Base-by-base conservation (phyloP, 1,140 invertebrate genomes). In the Drosophila pallidifrons region DNA sequence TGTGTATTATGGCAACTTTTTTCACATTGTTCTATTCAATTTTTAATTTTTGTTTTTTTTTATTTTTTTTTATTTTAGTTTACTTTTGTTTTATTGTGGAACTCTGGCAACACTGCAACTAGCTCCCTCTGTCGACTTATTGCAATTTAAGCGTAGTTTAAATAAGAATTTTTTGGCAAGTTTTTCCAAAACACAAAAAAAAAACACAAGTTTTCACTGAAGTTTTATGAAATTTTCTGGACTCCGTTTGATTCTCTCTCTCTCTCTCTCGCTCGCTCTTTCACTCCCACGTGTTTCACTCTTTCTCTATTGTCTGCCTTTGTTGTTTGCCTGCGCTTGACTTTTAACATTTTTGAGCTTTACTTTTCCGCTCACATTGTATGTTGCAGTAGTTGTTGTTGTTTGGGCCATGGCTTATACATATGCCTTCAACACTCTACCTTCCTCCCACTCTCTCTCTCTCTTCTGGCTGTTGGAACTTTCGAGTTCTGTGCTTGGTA, bases 111-210 rank as follows among this genome's bases (percentile, higher is more conserved):
- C 64, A 25, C 63, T 67, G 30, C 54, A 59, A 63, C 43, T 82
- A 38, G 5, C 45, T 20, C 10, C 16, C 25, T 11, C 51, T 55
- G 61, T 38, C 68, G 67, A 57, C 73, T 79, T 88, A 89, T 83
- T 88, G 77, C 83, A 88, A 83, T 88, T 88, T 83, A 88, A 88
- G 83, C 85, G 80, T 74, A 83, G 83, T 88, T 88, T 88, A 88
- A 88, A 83, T 75, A 88, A 78, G 73, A 88, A 88, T 89, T 88
- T 87, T 89, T 69, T n/a, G 38, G 46, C 59, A 82, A 71, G 64
- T 88, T 87, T 83, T 79, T 54, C 7, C 1, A 52, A 28, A 52
- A 30, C 35, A 38, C 1, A 52, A 28, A 52, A 30, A 41, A 71
- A 47, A 58, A 54, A 65, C 10, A 63, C 67, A 68, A 86, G 79